Conservation (phyloP, 2,888 invertebrate species). For the Pyrochroa serraticornis region DNA sequence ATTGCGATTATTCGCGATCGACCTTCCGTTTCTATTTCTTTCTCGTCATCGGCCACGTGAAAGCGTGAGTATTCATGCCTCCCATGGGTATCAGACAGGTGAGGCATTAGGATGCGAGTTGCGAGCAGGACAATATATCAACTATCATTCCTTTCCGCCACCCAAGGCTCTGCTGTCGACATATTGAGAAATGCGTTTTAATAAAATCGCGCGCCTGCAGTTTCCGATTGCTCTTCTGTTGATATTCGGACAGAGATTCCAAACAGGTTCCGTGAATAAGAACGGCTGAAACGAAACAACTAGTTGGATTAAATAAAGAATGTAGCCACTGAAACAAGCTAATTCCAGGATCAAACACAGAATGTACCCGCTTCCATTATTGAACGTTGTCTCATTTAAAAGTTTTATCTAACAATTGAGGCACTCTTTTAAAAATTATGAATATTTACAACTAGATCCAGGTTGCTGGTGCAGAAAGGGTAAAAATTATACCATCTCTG, state of each 20-base stretch:
- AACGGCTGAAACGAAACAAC: background rate
- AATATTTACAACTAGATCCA: too few relatives aligned
- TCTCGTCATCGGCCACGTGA: slow-evolving; percentile 12
- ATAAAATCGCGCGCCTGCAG: slow-evolving; percentile 40
- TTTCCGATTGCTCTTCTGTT: slow-evolving; percentile 35
- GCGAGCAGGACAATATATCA: slow-evolving; percentile 37
- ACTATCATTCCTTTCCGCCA: slow-evolving; percentile 33
- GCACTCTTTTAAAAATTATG: too few relatives aligned
- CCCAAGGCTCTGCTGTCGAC: slow-evolving; percentile 36
- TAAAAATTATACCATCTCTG: too few relatives aligned
- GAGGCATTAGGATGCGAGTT: slow-evolving; percentile 37
- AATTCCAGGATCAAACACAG: too few relatives aligned
- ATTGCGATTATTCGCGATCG: background rate
- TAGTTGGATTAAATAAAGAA: too few relatives aligned
- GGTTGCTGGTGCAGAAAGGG: too few relatives aligned
- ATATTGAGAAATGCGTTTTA: slow-evolving; percentile 44
- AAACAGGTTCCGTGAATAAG: slow-evolving; percentile 2
- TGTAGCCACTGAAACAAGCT: too few relatives aligned
- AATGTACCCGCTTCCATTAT: too few relatives aligned
- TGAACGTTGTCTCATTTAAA: too few relatives aligned
- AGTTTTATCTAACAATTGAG: too few relatives aligned
- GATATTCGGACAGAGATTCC: slow-evolving; percentile 13
- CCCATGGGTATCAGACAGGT: slow-evolving; percentile 32
- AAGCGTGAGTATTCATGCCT: slow-evolving; percentile 31
- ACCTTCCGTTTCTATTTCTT: slow-evolving; percentile 14